These are phyloP conservation scores for Tautogolabrus adspersus DNA, from an alignment of 2,113 vertebrate genomes.

Conservation along the genomic window DNA sequence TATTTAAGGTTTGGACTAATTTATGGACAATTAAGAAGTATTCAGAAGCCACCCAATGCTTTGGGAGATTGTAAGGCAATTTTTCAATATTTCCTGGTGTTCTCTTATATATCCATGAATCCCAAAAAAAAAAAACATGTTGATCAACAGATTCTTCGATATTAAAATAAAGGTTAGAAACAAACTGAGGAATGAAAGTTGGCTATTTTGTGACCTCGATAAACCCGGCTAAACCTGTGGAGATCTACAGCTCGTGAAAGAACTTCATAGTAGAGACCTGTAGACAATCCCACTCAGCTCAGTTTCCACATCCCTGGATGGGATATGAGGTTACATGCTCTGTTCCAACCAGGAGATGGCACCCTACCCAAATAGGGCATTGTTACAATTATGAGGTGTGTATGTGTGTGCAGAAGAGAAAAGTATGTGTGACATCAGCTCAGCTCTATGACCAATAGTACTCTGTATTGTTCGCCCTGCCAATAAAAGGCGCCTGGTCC, in stretches of 20 bases:
- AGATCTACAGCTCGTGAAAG: conserved; percentile 83
- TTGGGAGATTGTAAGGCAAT: too few species aligned
- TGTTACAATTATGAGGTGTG: conserved; percentile 41
- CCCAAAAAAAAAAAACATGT: too few species aligned
- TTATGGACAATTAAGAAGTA: too few species aligned
- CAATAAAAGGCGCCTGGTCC: too few species aligned
- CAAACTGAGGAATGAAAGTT: conserved; percentile 84
- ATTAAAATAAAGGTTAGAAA: background rate
- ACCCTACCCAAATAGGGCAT: conserved; percentile 86
- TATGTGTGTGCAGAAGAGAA: background rate
- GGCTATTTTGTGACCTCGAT: conserved; percentile 81
- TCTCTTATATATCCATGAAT: too few species aligned
- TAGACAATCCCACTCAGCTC: background rate
- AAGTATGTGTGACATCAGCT: background rate
- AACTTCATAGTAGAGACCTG: background rate
- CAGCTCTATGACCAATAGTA: background rate
- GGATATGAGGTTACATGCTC: conserved; percentile 45
- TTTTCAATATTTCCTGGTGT: too few species aligned
- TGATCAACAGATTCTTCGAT: too few species aligned
- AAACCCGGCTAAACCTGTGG: conserved; percentile 89
- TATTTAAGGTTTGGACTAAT: too few species aligned
- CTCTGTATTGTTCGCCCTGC: background rate
- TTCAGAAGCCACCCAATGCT: too few species aligned
- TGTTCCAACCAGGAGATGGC: conserved; percentile 92
- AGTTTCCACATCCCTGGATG: conserved; percentile 16